A percentile compares a stretch with the other conserved stretches of the same genome.
Evolutionary conservation across 2,797 vertebrate genomes (phyloP).

Genomic region (Megaceryle alcyon): DNA sequence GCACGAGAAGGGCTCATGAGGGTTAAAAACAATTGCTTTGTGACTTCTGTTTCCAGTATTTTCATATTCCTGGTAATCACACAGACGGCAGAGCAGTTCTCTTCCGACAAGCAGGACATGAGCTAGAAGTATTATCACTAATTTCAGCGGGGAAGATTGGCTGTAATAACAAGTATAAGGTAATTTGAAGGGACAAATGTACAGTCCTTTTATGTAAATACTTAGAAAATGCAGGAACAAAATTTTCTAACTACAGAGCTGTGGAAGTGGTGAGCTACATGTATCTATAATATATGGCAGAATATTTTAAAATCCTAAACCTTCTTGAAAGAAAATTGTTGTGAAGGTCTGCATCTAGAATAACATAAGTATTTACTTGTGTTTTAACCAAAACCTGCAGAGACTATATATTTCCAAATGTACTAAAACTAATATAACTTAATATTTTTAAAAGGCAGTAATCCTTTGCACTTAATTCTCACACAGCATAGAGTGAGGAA

Average conservation of each 20-base stretch:
- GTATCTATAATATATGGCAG: constrained; percentile 32
- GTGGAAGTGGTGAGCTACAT: constrained; percentile 48
- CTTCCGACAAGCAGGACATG: constrained; percentile 16
- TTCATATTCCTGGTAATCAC: neutral
- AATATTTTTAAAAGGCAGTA: constrained; percentile 29
- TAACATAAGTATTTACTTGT: neutral
- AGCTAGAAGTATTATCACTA: constrained; percentile 12
- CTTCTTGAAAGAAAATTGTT: constrained; percentile 20
- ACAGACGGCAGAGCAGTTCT: neutral
- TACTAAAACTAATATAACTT: constrained; percentile 37
- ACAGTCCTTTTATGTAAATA: constrained; percentile 57
- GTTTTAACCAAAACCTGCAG: constrained; percentile 31
- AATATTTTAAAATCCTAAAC: constrained; percentile 21
- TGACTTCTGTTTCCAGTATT: constrained; percentile 14
- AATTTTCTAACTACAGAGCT: constrained; percentile 42
- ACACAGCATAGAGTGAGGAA: constrained; percentile 23
- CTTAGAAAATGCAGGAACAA: constrained; percentile 35
- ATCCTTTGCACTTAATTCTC: constrained; percentile 28
- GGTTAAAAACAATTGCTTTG: constrained; percentile 17
- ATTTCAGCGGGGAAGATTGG: constrained; percentile 18
- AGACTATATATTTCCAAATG: neutral
- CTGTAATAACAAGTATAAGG: constrained; percentile 12
- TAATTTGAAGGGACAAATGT: constrained; percentile 52
- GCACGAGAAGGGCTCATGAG: constrained; percentile 30
- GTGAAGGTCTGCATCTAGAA: neutral